Base-by-base conservation (phyloP, 2,113 vertebrate genomes). In the Onychorhynchus coronatus region DNA sequence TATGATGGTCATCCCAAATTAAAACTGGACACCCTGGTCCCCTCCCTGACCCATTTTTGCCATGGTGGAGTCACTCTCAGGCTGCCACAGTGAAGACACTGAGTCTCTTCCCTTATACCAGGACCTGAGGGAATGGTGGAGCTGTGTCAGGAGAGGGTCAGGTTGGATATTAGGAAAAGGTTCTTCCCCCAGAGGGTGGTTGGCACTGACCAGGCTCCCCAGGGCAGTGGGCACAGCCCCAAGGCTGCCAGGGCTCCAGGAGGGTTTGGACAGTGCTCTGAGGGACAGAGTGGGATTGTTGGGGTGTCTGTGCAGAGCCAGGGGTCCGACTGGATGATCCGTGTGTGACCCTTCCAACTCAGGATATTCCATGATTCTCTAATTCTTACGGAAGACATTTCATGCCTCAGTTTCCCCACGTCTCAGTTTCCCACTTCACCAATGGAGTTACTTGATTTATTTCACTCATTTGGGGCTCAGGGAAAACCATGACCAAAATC, bases 241-340 rank as follows among this genome's bases (percentile, higher is more conserved):
- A 2, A 21, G 19, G 68, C 52, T 52, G 52, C 27, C 77, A 24
- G 37, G 67, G 70, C 70, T 53, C 23, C 39, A 11, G 70, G 46
- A 17, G 1, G 0, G 0, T 11, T n/a, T 25, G 70, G 53, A 8
- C 30, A 23, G 23, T 4, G 6, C 20, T 42, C 27, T 30, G 6
- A 33, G 62, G 62, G 13, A 65, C 6, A 22, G 2, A 11, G 3
- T 25, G 62, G 39, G 53, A 1, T 12, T 53, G 0, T 19, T 44
- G 1, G 0, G 53, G 39, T 16, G 35, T 16, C 70, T 47, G 39
- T n/a, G 53, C 61, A 21, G 4, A 23, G 37, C 44, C 76, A 28
- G 21, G 21, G 8, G 8, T 3, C 5, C 39, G 39, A 10, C 13
- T n/a, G 8, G 1, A 3, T 28, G 70, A 39, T 19, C 70, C 52